Base-by-base conservation (phyloP, 2,797 vertebrate genomes). In the Graptemys geographica region DNA sequence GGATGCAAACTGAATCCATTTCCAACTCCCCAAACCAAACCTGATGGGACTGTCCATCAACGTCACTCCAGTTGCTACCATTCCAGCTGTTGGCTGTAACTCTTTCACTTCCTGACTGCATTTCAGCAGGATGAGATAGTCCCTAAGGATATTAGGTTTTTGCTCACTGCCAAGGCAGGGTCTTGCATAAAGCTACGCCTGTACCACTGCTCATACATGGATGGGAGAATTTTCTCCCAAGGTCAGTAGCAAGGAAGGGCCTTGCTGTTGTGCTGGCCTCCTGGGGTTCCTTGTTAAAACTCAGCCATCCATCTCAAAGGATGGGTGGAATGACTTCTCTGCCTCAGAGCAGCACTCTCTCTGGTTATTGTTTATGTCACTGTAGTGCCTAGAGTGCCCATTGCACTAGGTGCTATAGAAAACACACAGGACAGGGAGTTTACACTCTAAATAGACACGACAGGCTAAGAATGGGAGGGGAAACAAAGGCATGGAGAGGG, bases 21-120 rank as follows among this genome's bases (percentile, higher is more conserved):
- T 97, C 97, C 97, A 97, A 88, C 89, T 95, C 95, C 94, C 78
- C 79, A 94, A 96, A 95, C 93, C 85, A 97, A 97, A 97, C 83
- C 96, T 97, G 96, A 96, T 96, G 95, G 90, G 91, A 96, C 96
- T 97, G 97, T 97, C 94, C 95, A 97, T 57, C 56, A 83, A 21
- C 25, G 41, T 89, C 21, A 81, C 41, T 53, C 69, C 81, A 79
- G 23, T 47, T 25, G 78, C 85, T 62, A 13, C 82, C 81, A 12
- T 0, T 79, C 27, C 88, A 49, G 55, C 37, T 96, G 95, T 85
- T 87, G 94, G 76, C 90, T 92, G 81, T 85, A 88, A 23, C 80
- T 59, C 65, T 65, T 87, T 81, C 96, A 83, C 74, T 1, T 13
- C 84, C 90, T 89, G 79, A 57, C 69, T 74, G 53, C 53, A 87